These are phyloP conservation scores for Lonchura striata DNA, from an alignment of 2,113 vertebrate species.

Conservation along the genomic window DNA sequence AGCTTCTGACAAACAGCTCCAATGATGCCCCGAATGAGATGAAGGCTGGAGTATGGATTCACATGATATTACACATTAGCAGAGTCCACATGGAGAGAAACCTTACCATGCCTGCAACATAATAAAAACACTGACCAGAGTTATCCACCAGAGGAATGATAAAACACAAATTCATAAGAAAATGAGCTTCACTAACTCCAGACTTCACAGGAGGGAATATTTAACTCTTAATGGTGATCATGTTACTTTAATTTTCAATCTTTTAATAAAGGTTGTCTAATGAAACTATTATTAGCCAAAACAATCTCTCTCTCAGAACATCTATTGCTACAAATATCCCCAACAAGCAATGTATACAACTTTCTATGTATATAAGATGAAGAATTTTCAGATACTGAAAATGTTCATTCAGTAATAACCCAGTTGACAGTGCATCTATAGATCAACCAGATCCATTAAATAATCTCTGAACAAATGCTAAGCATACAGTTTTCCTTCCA, in stretches of 20 bases:
- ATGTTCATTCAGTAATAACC: not conserved
- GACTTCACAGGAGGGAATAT: not conserved
- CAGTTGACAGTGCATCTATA: not conserved
- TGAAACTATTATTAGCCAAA: not conserved
- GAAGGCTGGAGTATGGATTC: not conserved
- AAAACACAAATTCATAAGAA: not conserved
- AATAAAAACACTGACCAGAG: not conserved
- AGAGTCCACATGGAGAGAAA: not conserved
- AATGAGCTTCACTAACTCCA: not conserved
- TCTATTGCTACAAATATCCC: not conserved
- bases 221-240: not conserved
- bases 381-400: not conserved
- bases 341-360: not conserved
- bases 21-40: not conserved
- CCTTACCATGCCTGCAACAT: not conserved
- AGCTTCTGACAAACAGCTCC: not conserved
- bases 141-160: not conserved
- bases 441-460: not conserved
- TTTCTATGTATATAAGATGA: not conserved
- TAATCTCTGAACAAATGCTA: not conserved
- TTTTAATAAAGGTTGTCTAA: not conserved
- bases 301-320: not conserved
- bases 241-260: not conserved
- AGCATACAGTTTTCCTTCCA: not conserved
- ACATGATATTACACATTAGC: not conserved